phyloP scores from a whole-genome alignment of 2,113 vertebrate species.

The Mandrillus leucophaeus region DNA sequence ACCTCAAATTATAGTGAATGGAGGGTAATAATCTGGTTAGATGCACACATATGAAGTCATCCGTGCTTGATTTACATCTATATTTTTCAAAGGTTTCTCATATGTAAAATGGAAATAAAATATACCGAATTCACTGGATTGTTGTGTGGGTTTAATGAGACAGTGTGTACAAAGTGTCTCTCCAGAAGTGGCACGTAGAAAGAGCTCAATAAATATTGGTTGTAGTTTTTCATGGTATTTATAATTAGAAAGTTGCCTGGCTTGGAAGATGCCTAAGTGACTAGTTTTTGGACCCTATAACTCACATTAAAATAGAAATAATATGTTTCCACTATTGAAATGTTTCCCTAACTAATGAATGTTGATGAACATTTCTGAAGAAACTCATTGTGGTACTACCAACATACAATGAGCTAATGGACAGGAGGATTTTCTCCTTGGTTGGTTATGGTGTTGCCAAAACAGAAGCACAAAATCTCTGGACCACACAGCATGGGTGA shows the following conservation, averaged over 20 bases:
- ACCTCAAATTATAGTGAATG: neutral
- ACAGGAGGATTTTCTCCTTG: neutral
- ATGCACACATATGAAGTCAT: neutral
- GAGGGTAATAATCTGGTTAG: neutral
- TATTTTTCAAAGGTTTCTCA: neutral
- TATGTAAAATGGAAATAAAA: neutral
- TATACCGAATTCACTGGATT: neutral
- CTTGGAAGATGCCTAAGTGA: neutral
- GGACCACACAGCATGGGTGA: neutral
- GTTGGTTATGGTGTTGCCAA: neutral
- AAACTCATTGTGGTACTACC: neutral
- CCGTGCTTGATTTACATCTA: neutral
- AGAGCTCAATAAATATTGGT: neutral
- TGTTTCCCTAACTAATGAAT: neutral
- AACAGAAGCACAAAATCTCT: neutral
- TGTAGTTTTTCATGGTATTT: neutral
- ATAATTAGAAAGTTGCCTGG: neutral
- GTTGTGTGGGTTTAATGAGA: neutral
- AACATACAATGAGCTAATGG: neutral
- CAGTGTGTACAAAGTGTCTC: neutral
- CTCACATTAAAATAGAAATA: neutral
- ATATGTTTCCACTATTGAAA: neutral
- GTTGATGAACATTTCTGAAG: neutral
- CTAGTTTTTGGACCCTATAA: neutral
- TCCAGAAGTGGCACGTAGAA: neutral